These are phyloP conservation scores for Microchirus variegatus DNA, from an alignment of 2,797 vertebrate genomes.

Conservation along the genomic window DNA sequence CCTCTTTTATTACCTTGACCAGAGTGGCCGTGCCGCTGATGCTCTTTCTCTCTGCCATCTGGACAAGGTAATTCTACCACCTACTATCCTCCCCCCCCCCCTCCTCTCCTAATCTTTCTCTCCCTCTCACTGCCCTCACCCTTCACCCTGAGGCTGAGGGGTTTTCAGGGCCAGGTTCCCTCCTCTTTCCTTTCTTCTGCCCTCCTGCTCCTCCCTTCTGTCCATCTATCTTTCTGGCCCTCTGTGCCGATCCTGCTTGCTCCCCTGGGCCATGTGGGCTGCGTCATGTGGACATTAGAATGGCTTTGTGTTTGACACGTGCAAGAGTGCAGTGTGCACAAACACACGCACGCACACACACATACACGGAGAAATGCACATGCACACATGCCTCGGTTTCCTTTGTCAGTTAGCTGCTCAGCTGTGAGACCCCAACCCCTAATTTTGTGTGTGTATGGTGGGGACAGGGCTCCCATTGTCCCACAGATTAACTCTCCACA, in stretches of 20 bases:
- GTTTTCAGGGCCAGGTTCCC: constrained; percentile 39
- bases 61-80: constrained; percentile 50
- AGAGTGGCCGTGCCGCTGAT: constrained; percentile 10
- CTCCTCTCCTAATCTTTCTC: constrained; percentile 6
- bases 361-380: constrained; percentile 17
- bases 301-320: constrained; percentile 75
- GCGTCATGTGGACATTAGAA: constrained; percentile 41
- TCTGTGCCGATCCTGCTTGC: constrained; percentile 24
- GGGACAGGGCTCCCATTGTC: constrained; percentile 74
- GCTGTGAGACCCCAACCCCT: constrained; percentile 65
- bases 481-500: constrained; percentile 70
- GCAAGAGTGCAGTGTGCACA: constrained; percentile 50
- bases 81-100: constrained; percentile 30
- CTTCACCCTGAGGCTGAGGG: constrained; percentile 39
- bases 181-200: constrained; percentile 40
- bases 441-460: constrained; percentile 67
- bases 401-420: constrained; percentile 71
- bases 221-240: constrained; percentile 29
- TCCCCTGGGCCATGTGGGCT: constrained; percentile 60
- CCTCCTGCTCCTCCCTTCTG: constrained; percentile 22
- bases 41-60: constrained; percentile 64
- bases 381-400: constrained; percentile 45
- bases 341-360: constrained; percentile 24
- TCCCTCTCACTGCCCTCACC: constrained; percentile 30
- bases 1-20: constrained; percentile 14